These are phyloP conservation scores for Hyposmocoma kahamanoa DNA, from an alignment of 1,140 invertebrate species.

Conservation along the genomic window DNA sequence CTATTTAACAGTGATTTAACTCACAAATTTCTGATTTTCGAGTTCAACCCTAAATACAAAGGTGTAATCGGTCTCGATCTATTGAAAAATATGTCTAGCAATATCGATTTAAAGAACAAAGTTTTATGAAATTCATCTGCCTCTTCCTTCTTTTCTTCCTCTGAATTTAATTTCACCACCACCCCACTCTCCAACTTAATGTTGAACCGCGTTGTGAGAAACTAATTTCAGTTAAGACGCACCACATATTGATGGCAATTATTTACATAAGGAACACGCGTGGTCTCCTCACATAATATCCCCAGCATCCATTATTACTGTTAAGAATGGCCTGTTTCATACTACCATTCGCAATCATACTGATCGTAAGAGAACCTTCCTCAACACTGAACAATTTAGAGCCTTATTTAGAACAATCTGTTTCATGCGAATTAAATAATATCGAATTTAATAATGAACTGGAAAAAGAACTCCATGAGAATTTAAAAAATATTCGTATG, in stretches of 20 bases:
- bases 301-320: slow-evolving; percentile 1
- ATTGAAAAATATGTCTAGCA: too few species aligned
- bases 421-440: neutral
- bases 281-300: neutral
- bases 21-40: too few species aligned
- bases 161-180: too few species aligned
- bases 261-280: neutral
- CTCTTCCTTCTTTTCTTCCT: neutral
- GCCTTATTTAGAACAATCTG: neutral
- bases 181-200: neutral
- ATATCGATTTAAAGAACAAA: slow-evolving; percentile 7
- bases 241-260: slow-evolving; percentile 1
- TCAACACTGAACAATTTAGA: neutral
- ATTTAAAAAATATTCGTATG: neutral
- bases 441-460: neutral
- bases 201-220: slow-evolving; percentile 1
- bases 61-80: too few species aligned
- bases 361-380: neutral
- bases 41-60: too few species aligned
- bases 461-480: slow-evolving; percentile 1
- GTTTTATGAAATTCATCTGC: neutral
- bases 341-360: neutral
- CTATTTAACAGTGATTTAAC: too few species aligned
- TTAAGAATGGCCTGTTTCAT: neutral
- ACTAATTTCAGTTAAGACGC: neutral